These are phyloP conservation scores for Nebria ingens DNA, from an alignment of 1,140 invertebrate genomes.

Conservation along the genomic window DNA sequence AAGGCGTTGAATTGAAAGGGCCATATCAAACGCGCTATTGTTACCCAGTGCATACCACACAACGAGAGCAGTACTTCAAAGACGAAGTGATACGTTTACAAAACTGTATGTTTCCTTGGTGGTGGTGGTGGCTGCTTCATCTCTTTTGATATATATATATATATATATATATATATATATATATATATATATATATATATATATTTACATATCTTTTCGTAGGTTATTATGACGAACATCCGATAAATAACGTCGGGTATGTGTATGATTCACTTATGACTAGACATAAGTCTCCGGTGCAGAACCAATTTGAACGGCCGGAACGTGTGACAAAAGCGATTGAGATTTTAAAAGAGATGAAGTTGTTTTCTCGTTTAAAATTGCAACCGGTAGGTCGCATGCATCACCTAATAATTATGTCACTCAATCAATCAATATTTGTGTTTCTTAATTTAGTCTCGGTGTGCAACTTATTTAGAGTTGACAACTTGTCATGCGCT, in stretches of 20 bases:
- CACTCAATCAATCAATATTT: background rate
- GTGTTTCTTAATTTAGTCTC: background rate
- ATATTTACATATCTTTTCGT: too few species aligned
- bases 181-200: too few species aligned
- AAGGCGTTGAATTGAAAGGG: conserved; percentile 41
- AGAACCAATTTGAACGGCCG: conserved; percentile 21
- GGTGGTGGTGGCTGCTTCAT: too few species aligned
- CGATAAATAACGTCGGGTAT: background rate
- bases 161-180: too few species aligned
- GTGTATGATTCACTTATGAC: background rate
- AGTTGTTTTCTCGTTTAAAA: too few species aligned
- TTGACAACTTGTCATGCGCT: background rate
- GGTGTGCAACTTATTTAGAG: background rate
- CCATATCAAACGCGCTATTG: conserved; percentile 58
- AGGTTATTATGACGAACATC: too few species aligned
- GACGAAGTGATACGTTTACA: background rate
- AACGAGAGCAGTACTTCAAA: background rate
- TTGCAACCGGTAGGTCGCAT: conserved; percentile 27
- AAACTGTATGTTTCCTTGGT: background rate
- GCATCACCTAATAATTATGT: conserved; percentile 10
- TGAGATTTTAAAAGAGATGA: conserved; percentile 47
- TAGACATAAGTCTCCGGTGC: background rate
- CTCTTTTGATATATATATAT: too few species aligned
- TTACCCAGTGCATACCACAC: conserved; percentile 46
- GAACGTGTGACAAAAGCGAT: conserved; percentile 28